Conservation (phyloP, 2,113 vertebrate genomes). For the Phaethon lepturus region DNA sequence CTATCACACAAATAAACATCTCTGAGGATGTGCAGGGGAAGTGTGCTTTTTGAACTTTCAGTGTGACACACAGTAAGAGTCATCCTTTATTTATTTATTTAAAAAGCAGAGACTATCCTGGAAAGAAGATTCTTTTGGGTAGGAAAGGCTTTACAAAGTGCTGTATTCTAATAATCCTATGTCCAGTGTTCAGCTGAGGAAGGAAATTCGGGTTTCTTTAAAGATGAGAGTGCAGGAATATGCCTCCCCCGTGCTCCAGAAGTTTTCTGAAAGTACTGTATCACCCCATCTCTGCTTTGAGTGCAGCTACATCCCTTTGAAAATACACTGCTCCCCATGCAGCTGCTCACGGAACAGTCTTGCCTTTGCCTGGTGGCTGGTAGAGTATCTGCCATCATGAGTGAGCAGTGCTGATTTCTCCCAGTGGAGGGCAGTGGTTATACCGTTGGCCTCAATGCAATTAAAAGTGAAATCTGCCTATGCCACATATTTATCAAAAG, state of each 20-base stretch:
- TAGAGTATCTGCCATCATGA: background rate
- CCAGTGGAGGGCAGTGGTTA: background rate
- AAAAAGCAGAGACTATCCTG: background rate
- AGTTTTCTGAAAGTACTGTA: background rate
- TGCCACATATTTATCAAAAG: background rate
- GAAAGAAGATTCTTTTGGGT: background rate
- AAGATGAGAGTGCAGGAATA: background rate
- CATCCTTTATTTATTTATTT: background rate
- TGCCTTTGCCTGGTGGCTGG: background rate
- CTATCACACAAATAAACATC: background rate
- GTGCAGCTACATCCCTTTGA: background rate
- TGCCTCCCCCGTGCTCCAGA: accelerated
- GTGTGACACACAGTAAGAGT: background rate
- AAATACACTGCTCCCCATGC: background rate
- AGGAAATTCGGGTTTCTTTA: background rate
- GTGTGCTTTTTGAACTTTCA: background rate
- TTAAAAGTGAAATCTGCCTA: background rate
- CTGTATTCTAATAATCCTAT: background rate
- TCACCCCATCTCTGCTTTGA: background rate
- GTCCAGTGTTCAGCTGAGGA: background rate
- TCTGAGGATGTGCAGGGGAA: background rate
- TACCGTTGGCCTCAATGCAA: background rate
- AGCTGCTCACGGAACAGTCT: background rate
- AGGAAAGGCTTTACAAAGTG: background rate
- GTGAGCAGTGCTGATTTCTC: background rate